Conservation (phyloP, 2,888 invertebrate species). For the Lymantria dispar region DNA sequence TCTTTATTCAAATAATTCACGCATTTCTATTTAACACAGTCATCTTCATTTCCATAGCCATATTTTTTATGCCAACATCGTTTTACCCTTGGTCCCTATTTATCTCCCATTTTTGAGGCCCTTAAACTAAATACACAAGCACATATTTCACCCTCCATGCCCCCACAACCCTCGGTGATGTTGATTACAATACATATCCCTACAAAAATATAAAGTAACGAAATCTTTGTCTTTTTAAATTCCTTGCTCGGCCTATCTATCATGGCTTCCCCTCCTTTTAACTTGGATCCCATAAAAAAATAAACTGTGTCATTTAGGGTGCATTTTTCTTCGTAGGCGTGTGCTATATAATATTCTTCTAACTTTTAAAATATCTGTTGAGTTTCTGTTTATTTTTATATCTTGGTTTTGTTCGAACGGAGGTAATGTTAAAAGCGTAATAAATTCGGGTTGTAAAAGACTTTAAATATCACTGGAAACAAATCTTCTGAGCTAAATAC, state of each 20-base stretch:
- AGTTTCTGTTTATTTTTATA: conserved; percentile 14
- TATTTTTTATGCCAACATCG: too few species aligned
- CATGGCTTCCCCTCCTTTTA: conserved; percentile 23
- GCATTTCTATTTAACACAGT: too few species aligned
- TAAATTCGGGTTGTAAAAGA: not conserved
- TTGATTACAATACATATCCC: conserved; percentile 27
- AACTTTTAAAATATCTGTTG: conserved; percentile 14
- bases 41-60: too few species aligned
- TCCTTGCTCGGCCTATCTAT: conserved; percentile 28
- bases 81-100: not conserved
- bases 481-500: not conserved
- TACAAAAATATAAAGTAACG: conserved; percentile 27
- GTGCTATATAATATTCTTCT: conserved; percentile 7
- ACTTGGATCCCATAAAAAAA: conserved; percentile 28
- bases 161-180: not conserved
- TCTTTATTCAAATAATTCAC: too few species aligned
- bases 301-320: conserved; percentile 32
- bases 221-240: conserved; percentile 31
- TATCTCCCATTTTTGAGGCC: conserved; percentile 1
- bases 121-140: not conserved
- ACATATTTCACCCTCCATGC: not conserved
- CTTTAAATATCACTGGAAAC: not conserved
- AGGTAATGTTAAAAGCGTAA: not conserved
- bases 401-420: not conserved
- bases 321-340: conserved; percentile 17